These are phyloP conservation scores for Ceratothoa steindachneri DNA, from an alignment of 2,888 invertebrate species.

Conservation along the genomic window DNA sequence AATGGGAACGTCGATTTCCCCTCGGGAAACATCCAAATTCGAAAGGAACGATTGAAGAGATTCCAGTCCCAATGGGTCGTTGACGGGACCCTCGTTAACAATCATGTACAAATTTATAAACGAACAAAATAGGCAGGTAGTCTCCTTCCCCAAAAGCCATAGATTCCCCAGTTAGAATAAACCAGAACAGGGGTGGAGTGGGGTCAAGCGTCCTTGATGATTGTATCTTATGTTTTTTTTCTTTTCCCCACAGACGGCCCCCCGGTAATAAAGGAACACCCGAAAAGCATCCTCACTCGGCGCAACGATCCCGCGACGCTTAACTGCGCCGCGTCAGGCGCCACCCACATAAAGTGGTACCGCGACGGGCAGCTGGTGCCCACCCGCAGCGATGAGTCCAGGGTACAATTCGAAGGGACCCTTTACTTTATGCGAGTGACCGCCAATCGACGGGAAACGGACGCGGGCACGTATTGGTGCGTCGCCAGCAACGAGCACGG, in stretches of 20 bases:
- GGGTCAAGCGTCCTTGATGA: neutral
- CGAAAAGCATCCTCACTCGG: conserved; percentile 89
- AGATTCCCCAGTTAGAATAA: too few species aligned
- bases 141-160: too few species aligned
- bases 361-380: conserved; percentile 69
- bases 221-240: neutral
- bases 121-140: too few species aligned
- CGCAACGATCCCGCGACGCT: conserved; percentile 95
- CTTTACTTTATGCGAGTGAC: conserved; percentile 90
- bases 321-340: conserved; percentile 96
- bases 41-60: too few species aligned
- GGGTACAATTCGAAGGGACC: conserved; percentile 76
- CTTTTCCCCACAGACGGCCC: conserved; percentile 56
- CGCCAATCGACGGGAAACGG: conserved; percentile 63
- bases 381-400: conserved; percentile 49
- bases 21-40: too few species aligned
- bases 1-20: too few species aligned
- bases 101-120: too few species aligned
- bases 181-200: neutral
- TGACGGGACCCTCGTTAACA: too few species aligned
- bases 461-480: conserved; percentile 88
- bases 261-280: conserved; percentile 94
- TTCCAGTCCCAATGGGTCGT: too few species aligned
- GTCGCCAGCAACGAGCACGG: conserved; percentile 89
- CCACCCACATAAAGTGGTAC: conserved; percentile 91